Conservation (phyloP, 2,113 vertebrate species). For the Ictidomys tridecemlineatus region DNA sequence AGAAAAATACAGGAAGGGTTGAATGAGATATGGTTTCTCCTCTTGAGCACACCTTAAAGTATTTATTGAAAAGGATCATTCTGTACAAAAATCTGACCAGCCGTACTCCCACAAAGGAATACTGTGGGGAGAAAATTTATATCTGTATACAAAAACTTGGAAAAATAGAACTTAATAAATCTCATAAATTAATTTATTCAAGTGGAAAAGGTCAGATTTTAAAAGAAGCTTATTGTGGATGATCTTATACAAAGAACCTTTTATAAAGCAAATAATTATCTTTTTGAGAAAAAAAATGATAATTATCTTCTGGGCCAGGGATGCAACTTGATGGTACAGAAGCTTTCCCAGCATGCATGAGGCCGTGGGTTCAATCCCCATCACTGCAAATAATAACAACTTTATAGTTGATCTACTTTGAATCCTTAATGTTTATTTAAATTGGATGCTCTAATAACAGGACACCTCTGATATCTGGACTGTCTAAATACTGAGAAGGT, state of each 20-base stretch:
- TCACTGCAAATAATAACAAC: not conserved
- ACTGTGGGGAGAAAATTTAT: not conserved
- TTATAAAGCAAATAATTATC: conserved; percentile 10
- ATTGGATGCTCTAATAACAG: not conserved
- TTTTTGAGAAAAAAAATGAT: too few species aligned
- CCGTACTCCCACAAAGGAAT: not conserved
- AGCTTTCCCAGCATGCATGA: not conserved
- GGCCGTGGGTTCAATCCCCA: not conserved
- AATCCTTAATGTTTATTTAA: conserved; percentile 6
- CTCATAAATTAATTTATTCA: conserved; percentile 5
- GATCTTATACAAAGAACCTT: not conserved
- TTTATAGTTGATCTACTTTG: not conserved
- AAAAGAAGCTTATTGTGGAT: not conserved
- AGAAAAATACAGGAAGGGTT: not conserved
- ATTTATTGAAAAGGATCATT: not conserved
- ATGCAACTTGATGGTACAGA: not conserved
- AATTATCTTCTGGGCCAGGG: not conserved
- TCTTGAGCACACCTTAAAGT: not conserved
- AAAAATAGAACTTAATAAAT: conserved; percentile 43
- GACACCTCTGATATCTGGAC: not conserved
- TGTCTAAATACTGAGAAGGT: not conserved
- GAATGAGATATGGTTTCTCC: not conserved
- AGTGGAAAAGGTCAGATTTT: conserved; percentile 2
- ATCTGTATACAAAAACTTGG: not conserved
- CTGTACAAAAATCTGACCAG: not conserved